A percentile compares a stretch with the other conserved stretches of the same genome.
These are phyloP conservation scores for Scolanthus callimorphus DNA, from an alignment of 92 coral and sea anemone genomes.

Conservation along the genomic window DNA sequence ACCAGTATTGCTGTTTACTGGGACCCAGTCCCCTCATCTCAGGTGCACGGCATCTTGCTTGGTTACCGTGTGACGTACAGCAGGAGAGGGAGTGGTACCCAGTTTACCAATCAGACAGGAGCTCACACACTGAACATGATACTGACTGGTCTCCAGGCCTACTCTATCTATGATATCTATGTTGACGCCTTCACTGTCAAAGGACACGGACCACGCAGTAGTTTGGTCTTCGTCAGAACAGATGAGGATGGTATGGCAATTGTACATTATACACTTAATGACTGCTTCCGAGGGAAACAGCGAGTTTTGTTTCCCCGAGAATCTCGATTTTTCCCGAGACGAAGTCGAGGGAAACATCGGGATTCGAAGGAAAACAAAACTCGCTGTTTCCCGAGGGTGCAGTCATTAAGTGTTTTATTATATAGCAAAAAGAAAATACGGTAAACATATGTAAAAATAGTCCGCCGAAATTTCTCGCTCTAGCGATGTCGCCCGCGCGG, in stretches of 20 bases:
- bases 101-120: not conserved
- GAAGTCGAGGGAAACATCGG: too few relatives aligned
- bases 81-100: not conserved
- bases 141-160: not conserved
- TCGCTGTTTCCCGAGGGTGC: too few relatives aligned
- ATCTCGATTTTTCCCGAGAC: too few relatives aligned
- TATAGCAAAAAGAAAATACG: too few relatives aligned
- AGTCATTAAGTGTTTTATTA: too few relatives aligned
- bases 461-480: too few relatives aligned
- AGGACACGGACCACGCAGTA: constrained; percentile 14
- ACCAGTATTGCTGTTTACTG: not conserved
- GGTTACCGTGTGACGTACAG: constrained; percentile 4
- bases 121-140: not conserved
- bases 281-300: too few relatives aligned
- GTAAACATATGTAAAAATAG: too few relatives aligned
- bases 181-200: constrained; percentile 3
- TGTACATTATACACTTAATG: not conserved
- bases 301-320: too few relatives aligned
- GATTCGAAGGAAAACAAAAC: too few relatives aligned
- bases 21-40: not conserved
- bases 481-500: too few relatives aligned
- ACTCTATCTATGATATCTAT: not conserved
- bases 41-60: not conserved
- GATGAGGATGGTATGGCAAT: constrained; percentile 6
- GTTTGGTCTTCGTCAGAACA: not conserved